These are phyloP conservation scores for Oryctes rhinoceros DNA, from an alignment of 1,140 invertebrate genomes.

Conservation along the genomic window DNA sequence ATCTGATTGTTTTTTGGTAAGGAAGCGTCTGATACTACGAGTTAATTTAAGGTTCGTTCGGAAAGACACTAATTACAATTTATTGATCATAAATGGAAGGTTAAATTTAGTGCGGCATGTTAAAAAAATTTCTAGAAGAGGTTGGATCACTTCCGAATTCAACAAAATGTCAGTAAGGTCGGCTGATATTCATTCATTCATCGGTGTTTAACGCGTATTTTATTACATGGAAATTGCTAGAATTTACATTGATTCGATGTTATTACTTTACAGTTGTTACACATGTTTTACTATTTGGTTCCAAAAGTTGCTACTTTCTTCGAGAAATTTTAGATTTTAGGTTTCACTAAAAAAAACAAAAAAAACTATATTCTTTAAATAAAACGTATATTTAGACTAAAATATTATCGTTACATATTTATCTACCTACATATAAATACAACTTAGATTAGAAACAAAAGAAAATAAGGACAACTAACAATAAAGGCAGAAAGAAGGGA, in stretches of 20 bases:
- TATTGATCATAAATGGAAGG: neutral
- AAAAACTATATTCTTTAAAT: neutral
- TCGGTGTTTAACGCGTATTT: neutral
- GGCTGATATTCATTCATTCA: neutral
- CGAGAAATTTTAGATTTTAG: neutral
- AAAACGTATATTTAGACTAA: conserved; percentile 23
- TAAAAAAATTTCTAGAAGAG: too few relatives aligned
- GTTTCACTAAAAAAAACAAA: too few relatives aligned
- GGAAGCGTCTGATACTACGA: neutral
- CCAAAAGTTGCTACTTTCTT: neutral
- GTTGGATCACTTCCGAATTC: too few relatives aligned
- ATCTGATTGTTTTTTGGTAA: neutral
- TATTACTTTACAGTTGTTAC: neutral
- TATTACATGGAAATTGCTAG: neutral
- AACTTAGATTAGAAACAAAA: neutral
- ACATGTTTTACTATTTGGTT: neutral
- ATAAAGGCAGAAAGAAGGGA: neutral
- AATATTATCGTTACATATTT: neutral
- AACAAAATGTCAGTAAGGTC: too few relatives aligned
- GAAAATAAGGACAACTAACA: neutral
- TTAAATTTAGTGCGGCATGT: neutral
- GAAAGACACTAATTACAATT: neutral
- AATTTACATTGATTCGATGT: neutral
- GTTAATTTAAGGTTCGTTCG: neutral
- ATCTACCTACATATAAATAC: neutral